phyloP scores from a whole-genome alignment of 2,797 vertebrate species.

The Fringilla coelebs region DNA sequence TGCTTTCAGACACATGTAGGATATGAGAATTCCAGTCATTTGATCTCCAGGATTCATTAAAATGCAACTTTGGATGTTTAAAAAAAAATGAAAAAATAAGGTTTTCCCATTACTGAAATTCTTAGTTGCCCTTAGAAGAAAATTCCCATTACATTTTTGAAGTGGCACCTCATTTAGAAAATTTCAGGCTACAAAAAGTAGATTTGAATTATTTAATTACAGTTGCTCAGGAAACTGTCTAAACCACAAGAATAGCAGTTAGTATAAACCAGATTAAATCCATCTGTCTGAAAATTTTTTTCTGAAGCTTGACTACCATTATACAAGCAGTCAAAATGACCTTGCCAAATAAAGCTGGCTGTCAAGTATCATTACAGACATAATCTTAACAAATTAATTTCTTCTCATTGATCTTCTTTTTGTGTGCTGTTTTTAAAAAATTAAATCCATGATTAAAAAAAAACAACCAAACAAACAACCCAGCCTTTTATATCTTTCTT shows the following conservation, averaged over 20 bases:
- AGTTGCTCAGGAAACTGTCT: background rate
- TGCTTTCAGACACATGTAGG: background rate
- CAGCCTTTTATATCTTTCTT: background rate
- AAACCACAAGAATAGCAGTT: background rate
- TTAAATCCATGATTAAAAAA: background rate
- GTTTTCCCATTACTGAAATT: background rate
- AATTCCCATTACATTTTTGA: background rate
- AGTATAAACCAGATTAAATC: background rate
- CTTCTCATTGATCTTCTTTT: background rate
- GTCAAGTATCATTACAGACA: background rate
- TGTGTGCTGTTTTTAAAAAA: slow-evolving; percentile 16
- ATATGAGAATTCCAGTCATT: background rate
- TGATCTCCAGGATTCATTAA: background rate
- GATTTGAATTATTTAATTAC: background rate
- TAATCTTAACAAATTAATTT: background rate
- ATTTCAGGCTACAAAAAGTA: background rate
- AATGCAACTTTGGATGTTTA: background rate
- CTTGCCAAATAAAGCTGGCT: background rate
- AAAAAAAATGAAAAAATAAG: background rate
- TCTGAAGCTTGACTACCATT: background rate
- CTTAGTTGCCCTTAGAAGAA: background rate
- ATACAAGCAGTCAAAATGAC: slow-evolving; percentile 4
- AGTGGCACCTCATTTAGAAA: background rate
- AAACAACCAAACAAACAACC: accelerated
- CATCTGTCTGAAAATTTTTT: background rate